Conservation (phyloP, 2,113 vertebrate species). For the Struthio camelus region DNA sequence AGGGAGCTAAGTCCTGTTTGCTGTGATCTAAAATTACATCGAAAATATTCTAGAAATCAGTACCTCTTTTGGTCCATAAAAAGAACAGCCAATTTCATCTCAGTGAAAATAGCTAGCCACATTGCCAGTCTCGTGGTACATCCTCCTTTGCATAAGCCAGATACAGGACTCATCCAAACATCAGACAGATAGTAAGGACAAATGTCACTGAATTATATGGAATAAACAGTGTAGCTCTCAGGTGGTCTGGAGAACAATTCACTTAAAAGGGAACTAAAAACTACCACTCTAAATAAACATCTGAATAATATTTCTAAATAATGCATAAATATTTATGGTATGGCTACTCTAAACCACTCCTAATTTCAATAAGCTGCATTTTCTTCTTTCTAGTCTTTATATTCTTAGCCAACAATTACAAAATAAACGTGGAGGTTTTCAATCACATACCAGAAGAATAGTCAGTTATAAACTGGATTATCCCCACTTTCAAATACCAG, state of each 20-base stretch:
- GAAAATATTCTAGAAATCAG: not conserved
- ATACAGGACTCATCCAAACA: not conserved
- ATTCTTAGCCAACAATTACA: not conserved
- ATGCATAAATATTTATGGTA: not conserved
- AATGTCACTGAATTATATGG: not conserved
- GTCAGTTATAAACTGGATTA: not conserved
- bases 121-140: not conserved
- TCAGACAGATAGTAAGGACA: not conserved
- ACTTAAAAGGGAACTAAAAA: not conserved
- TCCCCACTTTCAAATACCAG: not conserved
- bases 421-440: not conserved
- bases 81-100: not conserved
- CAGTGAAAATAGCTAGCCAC: not conserved
- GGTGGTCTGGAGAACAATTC: not conserved
- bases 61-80: accelerated
- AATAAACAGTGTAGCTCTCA: not conserved
- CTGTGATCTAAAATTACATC: not conserved
- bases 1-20: not conserved
- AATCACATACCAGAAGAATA: not conserved
- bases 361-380: not conserved
- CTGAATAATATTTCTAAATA: no score
- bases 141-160: not conserved
- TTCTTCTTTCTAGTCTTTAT: not conserved
- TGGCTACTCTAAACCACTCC: not conserved
- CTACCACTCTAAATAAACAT: not conserved